Conservation (phyloP, 2,113 vertebrate genomes). For the Thalassarche chlororhynchos region DNA sequence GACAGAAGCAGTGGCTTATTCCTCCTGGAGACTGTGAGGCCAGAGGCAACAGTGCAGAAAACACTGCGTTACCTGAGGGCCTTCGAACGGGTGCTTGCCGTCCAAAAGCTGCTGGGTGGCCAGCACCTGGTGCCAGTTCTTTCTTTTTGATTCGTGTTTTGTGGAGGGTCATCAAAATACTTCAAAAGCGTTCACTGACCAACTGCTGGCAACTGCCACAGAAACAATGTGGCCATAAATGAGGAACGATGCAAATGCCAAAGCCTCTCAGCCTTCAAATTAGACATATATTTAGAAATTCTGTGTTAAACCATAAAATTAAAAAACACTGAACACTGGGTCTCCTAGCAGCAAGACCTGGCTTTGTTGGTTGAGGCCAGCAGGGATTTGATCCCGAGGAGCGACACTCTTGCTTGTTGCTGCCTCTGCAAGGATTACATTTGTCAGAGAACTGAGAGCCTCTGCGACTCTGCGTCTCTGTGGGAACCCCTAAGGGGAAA, state of each 20-base stretch:
- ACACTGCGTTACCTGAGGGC: neutral
- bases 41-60: neutral
- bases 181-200: accelerated
- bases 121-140: neutral
- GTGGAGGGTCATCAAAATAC: neutral
- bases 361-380: neutral
- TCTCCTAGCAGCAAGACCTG: neutral
- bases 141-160: accelerated
- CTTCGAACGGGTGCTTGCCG: neutral
- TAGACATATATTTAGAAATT: neutral
- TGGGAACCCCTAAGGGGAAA: neutral
- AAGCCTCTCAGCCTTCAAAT: neutral
- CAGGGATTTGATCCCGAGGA: neutral
- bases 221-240: accelerated
- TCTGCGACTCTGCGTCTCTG: neutral
- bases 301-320: neutral
- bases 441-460: neutral
- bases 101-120: neutral
- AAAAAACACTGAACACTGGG: neutral
- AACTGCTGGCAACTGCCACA: neutral
- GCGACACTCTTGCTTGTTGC: neutral
- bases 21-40: neutral
- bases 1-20: neutral
- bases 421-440: neutral
- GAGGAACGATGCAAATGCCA: neutral